Base-by-base conservation (phyloP, 2,113 vertebrate genomes). In the Chloropsis hardwickii region DNA sequence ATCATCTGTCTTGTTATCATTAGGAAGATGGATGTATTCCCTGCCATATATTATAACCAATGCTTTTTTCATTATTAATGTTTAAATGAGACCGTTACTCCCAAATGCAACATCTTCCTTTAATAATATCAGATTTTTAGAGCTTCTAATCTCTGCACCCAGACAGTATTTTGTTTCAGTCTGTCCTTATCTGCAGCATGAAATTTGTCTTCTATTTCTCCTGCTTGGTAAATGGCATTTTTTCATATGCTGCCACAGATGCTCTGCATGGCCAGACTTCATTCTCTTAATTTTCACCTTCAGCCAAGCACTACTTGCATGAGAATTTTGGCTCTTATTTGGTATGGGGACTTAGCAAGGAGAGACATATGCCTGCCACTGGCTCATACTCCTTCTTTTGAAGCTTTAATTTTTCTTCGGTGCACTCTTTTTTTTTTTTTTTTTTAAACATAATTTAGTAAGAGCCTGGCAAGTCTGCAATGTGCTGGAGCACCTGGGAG, bases 201-300 rank as follows among this genome's bases (percentile, higher is more conserved):
- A 92, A 56, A 90, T 93, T 92, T 93, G 39, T 88, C 90, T 95
- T 86, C 67, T 74, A 14, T 86, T 90, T 86, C 51, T 83, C 33
- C 54, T 91, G 29, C 44, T 84, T 78, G 71, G 56, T 71, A 94
- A 86, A 86, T 89, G 22, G 11, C 44, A 64, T 12, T 92, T 88
- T 93, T 80, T 92, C 71, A 65, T 61, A 65, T 79, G 66, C 57
- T 71, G 54, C 60, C 82, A 77, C 56, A 93, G 44, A 70, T 81
- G 35, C 56, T 86, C 44, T 95, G 29, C 1, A 8, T 86, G 86
- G 64, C 64, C 60, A 86, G 80, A 62, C 53, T 78, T 88, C 58
- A 62, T 86, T 58, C 83, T 83, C 20, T n/a, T 83, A n/a, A 50
- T 25, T 69, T 57, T 82, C 35, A 54, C 58, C 79, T 93, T 73